Conservation (phyloP, 2,113 vertebrate genomes). For the Halichoeres trimaculatus region DNA sequence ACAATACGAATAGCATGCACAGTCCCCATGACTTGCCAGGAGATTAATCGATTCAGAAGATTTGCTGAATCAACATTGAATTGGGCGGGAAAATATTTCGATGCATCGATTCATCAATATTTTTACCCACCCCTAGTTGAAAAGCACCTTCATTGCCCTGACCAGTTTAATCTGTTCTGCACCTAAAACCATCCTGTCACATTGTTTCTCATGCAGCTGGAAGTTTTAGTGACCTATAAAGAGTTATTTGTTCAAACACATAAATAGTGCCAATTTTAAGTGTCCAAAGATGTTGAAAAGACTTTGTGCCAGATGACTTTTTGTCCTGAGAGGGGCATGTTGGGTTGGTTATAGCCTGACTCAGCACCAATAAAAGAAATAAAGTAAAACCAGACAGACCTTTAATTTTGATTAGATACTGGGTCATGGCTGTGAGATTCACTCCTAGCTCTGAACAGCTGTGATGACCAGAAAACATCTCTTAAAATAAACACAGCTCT, state of each 20-base stretch:
- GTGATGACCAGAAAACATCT: conserved; percentile 50
- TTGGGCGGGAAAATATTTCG: no score
- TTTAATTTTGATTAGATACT: conserved; percentile 28
- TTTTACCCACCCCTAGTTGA: no score
- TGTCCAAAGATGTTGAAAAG: neutral
- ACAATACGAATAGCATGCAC: no score
- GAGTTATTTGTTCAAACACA: neutral
- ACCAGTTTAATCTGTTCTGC: no score
- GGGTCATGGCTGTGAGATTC: neutral
- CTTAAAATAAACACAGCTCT: conserved; percentile 51
- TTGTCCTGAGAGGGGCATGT: neutral
- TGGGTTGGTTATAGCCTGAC: neutral
- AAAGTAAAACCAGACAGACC: neutral
- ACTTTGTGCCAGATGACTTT: conserved; percentile 6
- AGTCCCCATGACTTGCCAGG: no score
- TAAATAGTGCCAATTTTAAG: neutral
- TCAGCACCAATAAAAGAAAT: conserved; percentile 3
- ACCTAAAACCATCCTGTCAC: no score
- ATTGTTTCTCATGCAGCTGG: no score
- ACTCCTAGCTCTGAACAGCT: conserved; percentile 35
- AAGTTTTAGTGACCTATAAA: neutral
- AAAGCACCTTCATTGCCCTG: no score
- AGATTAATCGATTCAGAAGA: no score
- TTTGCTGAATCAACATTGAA: no score
- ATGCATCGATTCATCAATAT: no score